Conservation (phyloP, 2,888 invertebrate genomes). For the Isoperla grammatica region DNA sequence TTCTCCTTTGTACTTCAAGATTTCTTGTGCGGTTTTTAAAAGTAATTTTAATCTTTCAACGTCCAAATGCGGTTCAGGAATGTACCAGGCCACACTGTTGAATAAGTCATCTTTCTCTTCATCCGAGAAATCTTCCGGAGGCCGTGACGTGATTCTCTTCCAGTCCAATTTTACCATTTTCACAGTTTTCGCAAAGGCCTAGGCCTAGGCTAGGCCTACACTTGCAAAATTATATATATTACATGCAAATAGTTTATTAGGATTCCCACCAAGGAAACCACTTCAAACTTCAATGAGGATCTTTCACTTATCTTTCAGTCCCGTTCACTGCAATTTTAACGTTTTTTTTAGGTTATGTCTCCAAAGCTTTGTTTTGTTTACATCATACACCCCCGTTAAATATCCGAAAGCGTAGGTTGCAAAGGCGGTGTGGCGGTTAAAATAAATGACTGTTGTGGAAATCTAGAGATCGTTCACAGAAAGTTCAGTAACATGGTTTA, state of each 20-base stretch:
- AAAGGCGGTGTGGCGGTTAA: slow-evolving; percentile 3
- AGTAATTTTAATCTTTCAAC: slow-evolving; percentile 52
- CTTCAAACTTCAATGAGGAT: too few species aligned
- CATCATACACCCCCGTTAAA: not conserved
- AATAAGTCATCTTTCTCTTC: slow-evolving; percentile 59
- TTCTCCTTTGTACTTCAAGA: slow-evolving; percentile 61
- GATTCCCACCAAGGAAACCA: too few species aligned
- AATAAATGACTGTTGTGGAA: too few species aligned
- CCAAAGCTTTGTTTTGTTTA: slow-evolving; percentile 37
- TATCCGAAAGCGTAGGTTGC: too few species aligned
- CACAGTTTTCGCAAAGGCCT: too few species aligned
- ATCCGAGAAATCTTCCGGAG: slow-evolving; percentile 51
- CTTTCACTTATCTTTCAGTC: too few species aligned
- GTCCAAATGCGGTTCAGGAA: slow-evolving; percentile 52
- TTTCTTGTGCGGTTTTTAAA: slow-evolving; percentile 59
- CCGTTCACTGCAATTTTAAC: too few species aligned
- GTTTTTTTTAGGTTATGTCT: too few species aligned
- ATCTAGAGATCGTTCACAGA: too few species aligned
- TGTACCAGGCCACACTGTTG: slow-evolving; percentile 56
- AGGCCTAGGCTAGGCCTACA: too few species aligned
- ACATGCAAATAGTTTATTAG: too few species aligned
- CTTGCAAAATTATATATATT: too few species aligned
- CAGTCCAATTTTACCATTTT: slow-evolving; percentile 51
- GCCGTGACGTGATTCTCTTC: slow-evolving; percentile 52
- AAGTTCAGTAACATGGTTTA: slow-evolving; percentile 17